A percentile compares a stretch with the other conserved stretches of the same genome.
phyloP scores from a whole-genome alignment of 2,888 invertebrate species.

The Criorhina ranunculi region DNA sequence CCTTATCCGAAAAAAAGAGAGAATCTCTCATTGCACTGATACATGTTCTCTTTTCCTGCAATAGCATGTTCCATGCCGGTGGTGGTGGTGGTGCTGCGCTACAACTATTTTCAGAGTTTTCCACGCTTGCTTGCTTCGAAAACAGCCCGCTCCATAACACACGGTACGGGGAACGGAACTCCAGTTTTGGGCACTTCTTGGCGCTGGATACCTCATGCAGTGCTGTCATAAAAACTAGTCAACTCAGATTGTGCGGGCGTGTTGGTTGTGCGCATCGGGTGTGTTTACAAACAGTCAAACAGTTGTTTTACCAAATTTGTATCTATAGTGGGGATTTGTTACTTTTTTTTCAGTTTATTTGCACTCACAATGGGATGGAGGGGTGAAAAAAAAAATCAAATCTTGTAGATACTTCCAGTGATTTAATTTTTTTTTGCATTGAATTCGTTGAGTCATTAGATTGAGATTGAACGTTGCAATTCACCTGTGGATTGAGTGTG shows the following conservation, averaged over 20 bases:
- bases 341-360: constrained; percentile 34
- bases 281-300: constrained; percentile 33
- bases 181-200: constrained; percentile 54
- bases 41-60: not conserved
- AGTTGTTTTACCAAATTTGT: constrained; percentile 3
- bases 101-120: constrained; percentile 48
- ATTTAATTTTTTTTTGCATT: not conserved
- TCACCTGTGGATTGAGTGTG: constrained; percentile 68
- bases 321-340: constrained; percentile 18
- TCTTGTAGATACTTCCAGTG: not conserved
- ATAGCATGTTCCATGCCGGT: not conserved
- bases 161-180: constrained; percentile 29
- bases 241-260: constrained; percentile 71
- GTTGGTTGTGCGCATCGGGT: constrained; percentile 67
- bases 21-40: constrained; percentile 17
- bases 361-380: not conserved
- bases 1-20: constrained; percentile 35
- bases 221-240: constrained; percentile 64
- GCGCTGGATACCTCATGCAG: constrained; percentile 68
- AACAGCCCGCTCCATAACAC: too few relatives aligned
- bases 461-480: constrained; percentile 47
- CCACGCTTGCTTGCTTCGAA: constrained; percentile 65
- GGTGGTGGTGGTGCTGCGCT: constrained; percentile 7
- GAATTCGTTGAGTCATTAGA: constrained; percentile 27
- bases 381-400: not conserved